phyloP scores from a whole-genome alignment of 2,113 vertebrate genomes.

The Burhinus oedicnemus region DNA sequence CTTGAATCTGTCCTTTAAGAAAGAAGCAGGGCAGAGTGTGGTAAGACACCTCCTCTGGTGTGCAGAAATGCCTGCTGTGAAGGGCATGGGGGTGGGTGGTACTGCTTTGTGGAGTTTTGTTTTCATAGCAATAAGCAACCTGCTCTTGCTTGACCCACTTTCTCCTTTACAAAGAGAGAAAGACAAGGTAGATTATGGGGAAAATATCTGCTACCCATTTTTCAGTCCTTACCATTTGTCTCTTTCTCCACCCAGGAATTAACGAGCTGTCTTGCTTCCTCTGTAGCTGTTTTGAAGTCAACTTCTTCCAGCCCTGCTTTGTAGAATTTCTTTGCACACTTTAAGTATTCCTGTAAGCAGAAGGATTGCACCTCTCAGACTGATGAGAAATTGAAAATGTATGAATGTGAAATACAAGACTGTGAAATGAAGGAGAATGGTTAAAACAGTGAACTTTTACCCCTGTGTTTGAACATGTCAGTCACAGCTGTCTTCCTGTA shows the following conservation, averaged over 20 bases:
- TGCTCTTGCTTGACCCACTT: neutral
- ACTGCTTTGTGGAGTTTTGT: neutral
- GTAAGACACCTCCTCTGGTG: neutral
- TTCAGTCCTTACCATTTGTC: conserved; percentile 69
- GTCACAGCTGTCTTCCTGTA: neutral
- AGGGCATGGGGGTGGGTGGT: too few species aligned
- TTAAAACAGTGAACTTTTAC: neutral
- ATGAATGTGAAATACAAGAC: neutral
- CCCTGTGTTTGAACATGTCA: neutral
- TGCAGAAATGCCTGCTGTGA: neutral
- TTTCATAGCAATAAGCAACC: neutral
- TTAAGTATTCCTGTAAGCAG: conserved; percentile 67
- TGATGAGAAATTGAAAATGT: neutral
- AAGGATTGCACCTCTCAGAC: neutral
- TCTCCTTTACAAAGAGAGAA: neutral
- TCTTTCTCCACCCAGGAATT: conserved; percentile 76
- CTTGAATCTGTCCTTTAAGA: conserved; percentile 80
- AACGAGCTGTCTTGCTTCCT: conserved; percentile 68
- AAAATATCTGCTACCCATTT: neutral
- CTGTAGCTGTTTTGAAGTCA: conserved; percentile 65
- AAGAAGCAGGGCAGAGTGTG: neutral
- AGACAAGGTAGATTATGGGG: neutral
- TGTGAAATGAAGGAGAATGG: neutral
- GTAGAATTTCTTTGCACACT: conserved; percentile 64
- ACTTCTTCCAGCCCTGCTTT: conserved; percentile 57